phyloP scores from a whole-genome alignment of 2,888 invertebrate species.

The Idaea dimidiata region DNA sequence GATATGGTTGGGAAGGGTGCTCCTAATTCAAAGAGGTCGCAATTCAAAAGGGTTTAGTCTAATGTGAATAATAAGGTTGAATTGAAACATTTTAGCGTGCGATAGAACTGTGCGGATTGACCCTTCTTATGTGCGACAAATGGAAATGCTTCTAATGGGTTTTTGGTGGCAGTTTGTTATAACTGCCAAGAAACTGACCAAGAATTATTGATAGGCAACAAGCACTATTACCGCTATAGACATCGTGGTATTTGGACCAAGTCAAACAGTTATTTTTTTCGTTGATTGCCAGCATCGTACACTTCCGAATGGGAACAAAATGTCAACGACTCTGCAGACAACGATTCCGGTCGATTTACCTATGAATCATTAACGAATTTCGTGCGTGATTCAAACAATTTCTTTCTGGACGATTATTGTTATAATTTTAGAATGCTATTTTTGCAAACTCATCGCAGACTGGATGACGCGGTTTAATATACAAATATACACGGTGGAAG shows the following conservation, averaged over 20 bases:
- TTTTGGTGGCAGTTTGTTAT: neutral
- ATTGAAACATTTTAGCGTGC: conserved; percentile 59
- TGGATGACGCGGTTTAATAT: conserved; percentile 40
- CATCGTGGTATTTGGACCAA: conserved; percentile 19
- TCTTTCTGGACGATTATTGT: conserved; percentile 52
- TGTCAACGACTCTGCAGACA: conserved; percentile 67
- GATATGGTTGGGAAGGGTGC: conserved; percentile 48
- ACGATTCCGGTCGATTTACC: conserved; percentile 60
- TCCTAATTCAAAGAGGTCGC: conserved; percentile 55
- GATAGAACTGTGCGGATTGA: conserved; percentile 53
- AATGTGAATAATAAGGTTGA: conserved; percentile 70
- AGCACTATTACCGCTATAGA: conserved; percentile 25
- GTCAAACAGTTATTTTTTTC: conserved; percentile 43
- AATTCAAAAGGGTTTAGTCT: conserved; percentile 67
- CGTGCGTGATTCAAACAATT: conserved; percentile 55
- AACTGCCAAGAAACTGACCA: neutral
- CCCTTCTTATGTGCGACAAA: conserved; percentile 44
- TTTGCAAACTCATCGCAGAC: conserved; percentile 51
- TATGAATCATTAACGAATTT: conserved; percentile 66
- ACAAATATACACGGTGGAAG: conserved; percentile 33
- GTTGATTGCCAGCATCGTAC: conserved; percentile 37
- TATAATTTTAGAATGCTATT: conserved; percentile 55
- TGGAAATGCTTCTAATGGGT: neutral
- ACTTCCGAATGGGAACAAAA: conserved; percentile 53
- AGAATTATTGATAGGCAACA: neutral